phyloP scores from a whole-genome alignment of 2,888 invertebrate genomes.

The Timema podura region DNA sequence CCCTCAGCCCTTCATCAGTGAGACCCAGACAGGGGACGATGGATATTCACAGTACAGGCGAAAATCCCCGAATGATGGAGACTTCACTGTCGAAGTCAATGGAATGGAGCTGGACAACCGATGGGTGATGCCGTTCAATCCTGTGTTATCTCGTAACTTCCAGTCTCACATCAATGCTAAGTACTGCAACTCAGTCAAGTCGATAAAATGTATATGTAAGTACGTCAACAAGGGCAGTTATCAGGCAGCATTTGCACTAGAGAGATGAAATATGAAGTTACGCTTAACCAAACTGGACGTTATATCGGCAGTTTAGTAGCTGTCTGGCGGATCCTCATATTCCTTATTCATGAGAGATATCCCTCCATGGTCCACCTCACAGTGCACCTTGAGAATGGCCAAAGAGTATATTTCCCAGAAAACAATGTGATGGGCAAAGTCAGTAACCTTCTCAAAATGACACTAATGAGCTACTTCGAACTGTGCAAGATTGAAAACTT shows the following conservation, averaged over 20 bases:
- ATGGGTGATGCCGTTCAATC: slow-evolving; percentile 32
- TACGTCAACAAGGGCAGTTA: slow-evolving; percentile 35
- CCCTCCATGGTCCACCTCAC: slow-evolving; percentile 12
- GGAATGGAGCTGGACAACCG: slow-evolving; percentile 28
- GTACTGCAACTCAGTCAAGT: slow-evolving; percentile 8
- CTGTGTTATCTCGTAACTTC: slow-evolving; percentile 25
- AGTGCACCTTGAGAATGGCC: slow-evolving; percentile 30
- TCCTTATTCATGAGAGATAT: slow-evolving; percentile 1
- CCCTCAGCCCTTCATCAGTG: slow-evolving; percentile 26
- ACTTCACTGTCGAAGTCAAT: background rate
- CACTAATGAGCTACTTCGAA: slow-evolving; percentile 37
- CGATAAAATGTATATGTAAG: slow-evolving; percentile 27
- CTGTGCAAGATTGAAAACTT: slow-evolving; percentile 38
- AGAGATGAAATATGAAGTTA: background rate
- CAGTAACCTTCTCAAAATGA: slow-evolving; percentile 34
- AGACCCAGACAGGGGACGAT: slow-evolving; percentile 23
- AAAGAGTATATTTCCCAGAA: slow-evolving; percentile 23
- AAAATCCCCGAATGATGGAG: background rate
- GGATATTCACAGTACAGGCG: slow-evolving; percentile 40
- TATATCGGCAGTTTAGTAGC: too few relatives aligned
- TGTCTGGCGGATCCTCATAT: too few relatives aligned
- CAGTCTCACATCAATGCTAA: slow-evolving; percentile 34
- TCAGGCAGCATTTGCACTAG: slow-evolving; percentile 25
- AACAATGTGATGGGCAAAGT: slow-evolving; percentile 10
- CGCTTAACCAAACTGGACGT: too few relatives aligned